Base-by-base conservation (phyloP, 2,113 vertebrate genomes). In the Poeciliopsis retropinna region DNA sequence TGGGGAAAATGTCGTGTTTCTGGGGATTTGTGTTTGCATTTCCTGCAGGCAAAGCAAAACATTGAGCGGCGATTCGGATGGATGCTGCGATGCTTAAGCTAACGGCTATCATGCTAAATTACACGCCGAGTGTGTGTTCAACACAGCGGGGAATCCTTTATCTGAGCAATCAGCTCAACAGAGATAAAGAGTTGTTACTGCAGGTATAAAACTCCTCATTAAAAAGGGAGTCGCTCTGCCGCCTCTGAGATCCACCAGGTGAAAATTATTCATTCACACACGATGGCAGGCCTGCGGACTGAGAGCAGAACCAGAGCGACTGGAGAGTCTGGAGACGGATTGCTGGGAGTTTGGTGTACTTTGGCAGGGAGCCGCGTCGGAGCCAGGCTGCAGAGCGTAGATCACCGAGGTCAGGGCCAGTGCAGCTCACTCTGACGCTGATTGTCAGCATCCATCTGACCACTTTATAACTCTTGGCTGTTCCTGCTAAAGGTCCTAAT, bases 401-500 rank as follows among this genome's bases (percentile, higher is more conserved):
- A 86, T 87, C 85, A 80, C 62, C 70, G 84, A 82, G 92, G 92
- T 94, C 91, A 93, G 84, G 75, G 74, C 81, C 77, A 81, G 88
- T 84, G 86, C 86, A 85, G 79, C 64, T 86, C 82, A 89, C 71
- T 91, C 89, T 91, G 86, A 57, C 37, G 65, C 84, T 88, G 91
- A 91, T 90, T 90, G 91, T 92, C 88, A 87, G 88, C 84, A 81
- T 90, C 86, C 86, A 76, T 87, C 72, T 75, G 68, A 81, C 81
- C 91, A 92, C 91, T 94, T 92, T 90, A 88, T 91, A 94, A 92
- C 85, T 92, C 87, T 76, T 73, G 73, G 72, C 66, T 54, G 79
- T 78, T 92, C 51, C 74, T 85, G 83, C 90, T 84, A 84, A 88
- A 89, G 86, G 90, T 85, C 85, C 84, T 94, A 94, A 94, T 94